phyloP scores from a whole-genome alignment of 2,797 vertebrate genomes.

The Discoglossus pictus region DNA sequence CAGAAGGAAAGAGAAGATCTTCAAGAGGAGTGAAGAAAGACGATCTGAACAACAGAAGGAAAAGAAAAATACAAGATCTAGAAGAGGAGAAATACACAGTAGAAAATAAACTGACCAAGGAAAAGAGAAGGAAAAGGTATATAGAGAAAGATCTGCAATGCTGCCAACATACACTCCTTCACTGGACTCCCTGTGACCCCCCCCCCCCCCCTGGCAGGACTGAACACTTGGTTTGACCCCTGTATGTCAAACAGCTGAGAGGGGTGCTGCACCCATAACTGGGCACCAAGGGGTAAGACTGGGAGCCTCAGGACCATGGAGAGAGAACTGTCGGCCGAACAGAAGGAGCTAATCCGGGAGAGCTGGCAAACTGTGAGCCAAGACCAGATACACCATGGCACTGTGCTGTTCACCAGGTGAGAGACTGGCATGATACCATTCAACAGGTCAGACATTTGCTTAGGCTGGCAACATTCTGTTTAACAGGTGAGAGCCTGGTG shows the following conservation, averaged over 20 bases:
- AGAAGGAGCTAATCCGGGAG: slow-evolving; percentile 86
- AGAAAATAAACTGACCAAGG: not conserved
- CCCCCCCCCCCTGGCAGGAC: not conserved
- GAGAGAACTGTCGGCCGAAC: slow-evolving; percentile 56
- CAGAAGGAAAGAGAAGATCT: slow-evolving; percentile 4
- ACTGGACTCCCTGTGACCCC: slow-evolving; percentile 1
- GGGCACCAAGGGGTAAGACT: not conserved
- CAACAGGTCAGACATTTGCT: too few relatives aligned
- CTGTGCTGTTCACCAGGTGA: slow-evolving; percentile 85
- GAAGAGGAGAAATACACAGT: too few relatives aligned
- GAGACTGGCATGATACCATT: not conserved
- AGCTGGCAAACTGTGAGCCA: slow-evolving; percentile 87
- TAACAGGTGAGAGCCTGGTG: slow-evolving; percentile 64
- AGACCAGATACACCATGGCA: slow-evolving; percentile 87
- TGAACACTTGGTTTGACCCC: not conserved
- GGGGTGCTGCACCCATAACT: too few relatives aligned
- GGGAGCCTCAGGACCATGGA: slow-evolving; percentile 56
- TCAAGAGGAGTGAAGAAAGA: too few relatives aligned
- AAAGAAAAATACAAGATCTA: too few relatives aligned
- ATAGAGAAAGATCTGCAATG: not conserved
- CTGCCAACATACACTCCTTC: not conserved
- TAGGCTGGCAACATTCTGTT: slow-evolving; percentile 82
- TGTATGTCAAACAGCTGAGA: not conserved
- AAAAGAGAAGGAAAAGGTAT: not conserved
- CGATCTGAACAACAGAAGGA: too few relatives aligned